Percentiles rank a stretch among this genome's conserved stretches.
Conservation (phyloP, 2,888 invertebrate genomes). For the Altica lythri region DNA sequence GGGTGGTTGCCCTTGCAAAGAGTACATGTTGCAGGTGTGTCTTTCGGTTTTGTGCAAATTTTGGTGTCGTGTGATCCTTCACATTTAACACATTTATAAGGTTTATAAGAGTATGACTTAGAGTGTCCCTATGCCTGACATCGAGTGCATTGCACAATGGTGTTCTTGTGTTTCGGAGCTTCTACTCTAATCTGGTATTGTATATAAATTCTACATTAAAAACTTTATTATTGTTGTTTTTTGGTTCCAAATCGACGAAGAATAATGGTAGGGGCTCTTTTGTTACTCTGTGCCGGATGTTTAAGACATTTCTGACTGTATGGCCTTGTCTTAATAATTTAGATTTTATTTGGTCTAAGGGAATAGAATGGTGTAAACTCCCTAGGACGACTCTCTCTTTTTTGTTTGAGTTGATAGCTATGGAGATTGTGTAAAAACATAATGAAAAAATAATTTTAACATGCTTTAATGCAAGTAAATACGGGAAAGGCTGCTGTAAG, state of each 20-base stretch:
- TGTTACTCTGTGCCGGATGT: conserved; percentile 1
- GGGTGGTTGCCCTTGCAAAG: background rate
- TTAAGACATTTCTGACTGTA: background rate
- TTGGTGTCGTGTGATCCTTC: background rate
- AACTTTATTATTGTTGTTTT: background rate
- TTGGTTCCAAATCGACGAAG: conserved; percentile 1
- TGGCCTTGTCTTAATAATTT: background rate
- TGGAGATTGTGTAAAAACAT: too few relatives aligned
- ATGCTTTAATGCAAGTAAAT: too few relatives aligned
- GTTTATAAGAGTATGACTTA: background rate
- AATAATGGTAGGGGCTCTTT: background rate
- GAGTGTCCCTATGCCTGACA: background rate
- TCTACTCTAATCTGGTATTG: background rate
- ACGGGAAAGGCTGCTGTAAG: too few relatives aligned
- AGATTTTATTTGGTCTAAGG: background rate
- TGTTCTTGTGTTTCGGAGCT: background rate
- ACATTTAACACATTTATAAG: too few relatives aligned
- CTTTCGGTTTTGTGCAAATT: background rate
- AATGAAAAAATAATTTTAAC: too few relatives aligned
- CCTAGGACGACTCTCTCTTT: background rate
- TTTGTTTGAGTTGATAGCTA: background rate
- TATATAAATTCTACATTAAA: background rate
- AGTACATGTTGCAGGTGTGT: background rate
- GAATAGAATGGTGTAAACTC: background rate
- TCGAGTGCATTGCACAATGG: background rate